phyloP scores from a whole-genome alignment of 2,113 vertebrate species.

The Dipodomys spectabilis region DNA sequence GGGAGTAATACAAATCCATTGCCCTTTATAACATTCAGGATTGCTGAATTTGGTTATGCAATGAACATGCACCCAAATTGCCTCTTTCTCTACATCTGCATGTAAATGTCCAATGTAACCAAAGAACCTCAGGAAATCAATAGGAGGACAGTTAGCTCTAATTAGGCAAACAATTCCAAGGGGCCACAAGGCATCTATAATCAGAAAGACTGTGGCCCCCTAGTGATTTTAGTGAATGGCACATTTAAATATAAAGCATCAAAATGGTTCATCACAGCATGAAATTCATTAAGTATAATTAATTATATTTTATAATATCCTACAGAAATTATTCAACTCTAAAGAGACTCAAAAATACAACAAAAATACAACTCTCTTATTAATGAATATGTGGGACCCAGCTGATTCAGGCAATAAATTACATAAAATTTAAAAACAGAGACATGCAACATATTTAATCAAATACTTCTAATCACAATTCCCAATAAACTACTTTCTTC shows the following conservation, averaged over 20 bases:
- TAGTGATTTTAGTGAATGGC: conserved; percentile 77
- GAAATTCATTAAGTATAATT: conserved; percentile 82
- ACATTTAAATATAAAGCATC: conserved; percentile 84
- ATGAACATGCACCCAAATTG: conserved; percentile 12
- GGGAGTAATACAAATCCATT: not conserved
- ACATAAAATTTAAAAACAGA: not conserved
- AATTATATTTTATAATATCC: conserved; percentile 79
- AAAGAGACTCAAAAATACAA: conserved; percentile 40
- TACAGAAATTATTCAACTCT: conserved; percentile 47
- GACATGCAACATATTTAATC: no score
- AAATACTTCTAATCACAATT: no score
- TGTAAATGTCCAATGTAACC: conserved; percentile 15
- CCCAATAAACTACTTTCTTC: no score
- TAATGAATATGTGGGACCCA: conserved; percentile 1
- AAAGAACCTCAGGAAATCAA: conserved; percentile 34
- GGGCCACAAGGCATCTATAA: conserved; percentile 73
- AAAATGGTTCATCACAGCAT: conserved; percentile 82
- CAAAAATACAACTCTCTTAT: not conserved
- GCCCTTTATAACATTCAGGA: not conserved
- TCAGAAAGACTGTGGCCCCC: conserved; percentile 64
- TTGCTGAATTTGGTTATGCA: not conserved
- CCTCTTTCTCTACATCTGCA: not conserved
- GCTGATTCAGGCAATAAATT: not conserved
- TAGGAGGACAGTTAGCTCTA: conserved; percentile 67
- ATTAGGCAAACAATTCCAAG: conserved; percentile 75